Conservation (phyloP, 2,888 invertebrate species). For the Terebella lapidaria region DNA sequence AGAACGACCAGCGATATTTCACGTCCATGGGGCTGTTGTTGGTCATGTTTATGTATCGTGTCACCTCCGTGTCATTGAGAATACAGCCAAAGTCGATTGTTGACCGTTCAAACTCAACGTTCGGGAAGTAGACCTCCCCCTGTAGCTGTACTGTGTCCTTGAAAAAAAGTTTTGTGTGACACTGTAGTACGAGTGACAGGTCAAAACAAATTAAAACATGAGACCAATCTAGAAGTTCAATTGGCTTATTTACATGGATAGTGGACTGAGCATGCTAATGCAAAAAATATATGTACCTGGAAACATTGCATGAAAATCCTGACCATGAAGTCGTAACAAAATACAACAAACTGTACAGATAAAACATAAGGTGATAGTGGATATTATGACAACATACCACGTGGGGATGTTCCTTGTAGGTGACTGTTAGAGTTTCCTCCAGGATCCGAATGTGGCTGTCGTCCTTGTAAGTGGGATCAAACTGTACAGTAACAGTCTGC, state of each 20-base stretch:
- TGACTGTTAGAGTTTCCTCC: conserved; percentile 45
- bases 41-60: conserved; percentile 55
- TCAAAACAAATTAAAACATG: background rate
- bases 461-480: conserved; percentile 50
- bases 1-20: conserved; percentile 54
- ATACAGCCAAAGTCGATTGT: conserved; percentile 64
- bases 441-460: conserved; percentile 48
- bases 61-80: conserved; percentile 55
- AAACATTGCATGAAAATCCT: too few species aligned
- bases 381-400: conserved; percentile 29
- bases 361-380: background rate
- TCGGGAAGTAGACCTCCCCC: conserved; percentile 68
- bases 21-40: conserved; percentile 59
- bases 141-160: conserved; percentile 64
- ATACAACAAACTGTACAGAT: too few species aligned
- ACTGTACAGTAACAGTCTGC: conserved; percentile 35
- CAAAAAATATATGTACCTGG: background rate
- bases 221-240: background rate
- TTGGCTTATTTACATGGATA: background rate
- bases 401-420: conserved; percentile 52
- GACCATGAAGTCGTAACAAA: too few species aligned
- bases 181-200: background rate
- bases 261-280: background rate
- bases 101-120: conserved; percentile 60
- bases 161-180: conserved; percentile 4